Percentiles rank a stretch among this genome's conserved stretches.
Evolutionary conservation across 1,140 invertebrate genomes (phyloP).

Genomic region (Araneus ventricosus): DNA sequence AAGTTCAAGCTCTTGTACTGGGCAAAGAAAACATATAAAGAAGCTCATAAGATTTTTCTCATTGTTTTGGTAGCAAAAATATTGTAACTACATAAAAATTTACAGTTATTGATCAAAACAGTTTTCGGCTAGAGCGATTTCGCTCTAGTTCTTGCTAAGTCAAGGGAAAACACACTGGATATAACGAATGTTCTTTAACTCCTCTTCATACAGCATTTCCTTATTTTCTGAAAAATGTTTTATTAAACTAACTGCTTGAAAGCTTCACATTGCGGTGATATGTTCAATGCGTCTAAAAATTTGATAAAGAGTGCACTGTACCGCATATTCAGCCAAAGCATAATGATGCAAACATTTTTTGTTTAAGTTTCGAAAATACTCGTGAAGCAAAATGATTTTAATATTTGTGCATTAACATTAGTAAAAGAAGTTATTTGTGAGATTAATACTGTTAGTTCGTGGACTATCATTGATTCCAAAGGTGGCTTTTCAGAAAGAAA

Average conservation of each 20-base stretch:
- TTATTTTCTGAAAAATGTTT: not conserved
- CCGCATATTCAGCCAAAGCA: too few relatives aligned
- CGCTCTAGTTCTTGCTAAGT: conserved; percentile 71
- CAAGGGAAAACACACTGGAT: conserved; percentile 43
- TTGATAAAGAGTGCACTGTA: too few relatives aligned
- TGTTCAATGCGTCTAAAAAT: conserved; percentile 6
- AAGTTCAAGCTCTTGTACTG: conserved; percentile 74
- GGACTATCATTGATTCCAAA: not conserved
- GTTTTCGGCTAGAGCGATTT: conserved; percentile 66
- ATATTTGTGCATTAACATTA: too few relatives aligned
- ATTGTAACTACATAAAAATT: conserved; percentile 75
- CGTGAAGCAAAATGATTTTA: too few relatives aligned
- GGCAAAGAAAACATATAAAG: conserved; percentile 73
- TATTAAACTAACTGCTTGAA: conserved; percentile 15
- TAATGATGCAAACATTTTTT: too few relatives aligned
- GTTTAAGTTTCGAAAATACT: too few relatives aligned
- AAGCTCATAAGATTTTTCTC: conserved; percentile 69
- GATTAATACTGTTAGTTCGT: too few relatives aligned
- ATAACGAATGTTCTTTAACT: conserved; percentile 44
- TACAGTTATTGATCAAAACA: conserved; percentile 73
- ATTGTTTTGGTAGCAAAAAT: conserved; percentile 72
- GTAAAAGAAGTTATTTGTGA: too few relatives aligned
- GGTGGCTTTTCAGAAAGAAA: not conserved
- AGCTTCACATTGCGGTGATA: conserved; percentile 54
- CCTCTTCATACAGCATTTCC: not conserved